Base-by-base conservation (phyloP, 1,140 invertebrate species). In the Rhyzopertha dominica region DNA sequence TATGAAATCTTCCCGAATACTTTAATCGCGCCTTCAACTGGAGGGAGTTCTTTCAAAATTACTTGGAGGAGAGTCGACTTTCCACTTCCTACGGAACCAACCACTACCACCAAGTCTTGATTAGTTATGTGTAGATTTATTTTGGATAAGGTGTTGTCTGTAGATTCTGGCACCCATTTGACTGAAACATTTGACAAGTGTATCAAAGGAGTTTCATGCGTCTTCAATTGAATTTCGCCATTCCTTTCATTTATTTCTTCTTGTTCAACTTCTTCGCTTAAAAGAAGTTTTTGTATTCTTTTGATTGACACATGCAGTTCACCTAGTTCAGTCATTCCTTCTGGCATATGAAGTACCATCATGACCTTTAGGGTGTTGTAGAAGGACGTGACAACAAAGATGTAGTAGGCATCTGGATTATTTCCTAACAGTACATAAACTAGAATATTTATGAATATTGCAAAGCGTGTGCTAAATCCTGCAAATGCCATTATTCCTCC, bases 21-120 rank as follows among this genome's bases (percentile, higher is more conserved):
- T 34, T 76, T 70, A 0, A 93, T 64, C 4, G 63, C 46, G 13
- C 62, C 62, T 30, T 36, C 24, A 26, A 61, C 65, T 1, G 85
- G 56, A 4, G 83, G 82, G 18, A 94, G 59, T 69, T 96, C 92
- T 31, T 79, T 73, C 9, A 95, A 69, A 31, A 95, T 73, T 3
- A 80, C 75, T 62, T 93, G 82, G 8, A 95, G 69, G 4, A 95
- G 66, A 12, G 89, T 91, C 1, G 74, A 76, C 71, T 92, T 93
- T 24, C 88, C 87, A 10, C 83, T 74, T 22, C 88, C 87, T 10
- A 92, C 85, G 37, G 82, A 77, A 4, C 88, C 89, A 47, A 92
- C 80, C 1, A 93, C 72, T 5, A 82, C 83, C 29, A 87, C 70
- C 23, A 90, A 67, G 56, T 81, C 66, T 29, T 79, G 79, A 13